Evolutionary conservation across 2,888 invertebrate genomes (phyloP), one percentile per base, ranked within the genome.

Genomic region (Tanypteryx hageni): DNA sequence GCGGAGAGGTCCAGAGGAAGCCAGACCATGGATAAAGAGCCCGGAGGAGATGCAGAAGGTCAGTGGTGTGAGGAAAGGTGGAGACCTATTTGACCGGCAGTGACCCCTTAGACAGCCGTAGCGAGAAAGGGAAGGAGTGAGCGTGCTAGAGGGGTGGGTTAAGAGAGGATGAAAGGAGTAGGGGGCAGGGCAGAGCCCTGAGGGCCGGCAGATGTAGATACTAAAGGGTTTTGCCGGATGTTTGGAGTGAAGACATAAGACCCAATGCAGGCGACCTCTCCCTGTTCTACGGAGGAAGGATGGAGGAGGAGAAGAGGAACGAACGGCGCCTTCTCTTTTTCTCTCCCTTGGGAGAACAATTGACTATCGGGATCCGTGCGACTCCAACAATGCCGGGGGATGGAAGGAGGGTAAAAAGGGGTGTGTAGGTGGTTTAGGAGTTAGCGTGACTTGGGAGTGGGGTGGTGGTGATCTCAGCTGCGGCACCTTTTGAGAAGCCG

Each of bases 181-280:
- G 58, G 58, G 59, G 22, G 61, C 16, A 61, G 89, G 59, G 59
- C n/a, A 61, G 68, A 44, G 44, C 89, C 89, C 89, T 14, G 68
- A 89, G 89, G 89, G 64, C 89, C 89, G 89, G 64, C 89, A 89
- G 89, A 89, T 89, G 89, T 68, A 89, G 89, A 89, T 89, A 89
- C 44, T n/a, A 89, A 89, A 89, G 89, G 89, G 89, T 89, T 89
- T 89, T 64, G 89, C 89, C 89, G 89, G 89, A 89, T 89, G 89
- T 89, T 89, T 89, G 89, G 31, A 64, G 89, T 89, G 76, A 76
- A 76, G 76, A 76, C 76, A 76, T 76, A 76, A 76, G 76, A 76
- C 22, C 76, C 76, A 27, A 76, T 68, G 68, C 18, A 68, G 68
- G 68, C 11, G 76, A 76, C 76, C 76, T 22, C 76, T 76, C 13